Evolutionary conservation across 2,888 invertebrate genomes (phyloP).

Genomic region (Gnatocerus cornutus): DNA sequence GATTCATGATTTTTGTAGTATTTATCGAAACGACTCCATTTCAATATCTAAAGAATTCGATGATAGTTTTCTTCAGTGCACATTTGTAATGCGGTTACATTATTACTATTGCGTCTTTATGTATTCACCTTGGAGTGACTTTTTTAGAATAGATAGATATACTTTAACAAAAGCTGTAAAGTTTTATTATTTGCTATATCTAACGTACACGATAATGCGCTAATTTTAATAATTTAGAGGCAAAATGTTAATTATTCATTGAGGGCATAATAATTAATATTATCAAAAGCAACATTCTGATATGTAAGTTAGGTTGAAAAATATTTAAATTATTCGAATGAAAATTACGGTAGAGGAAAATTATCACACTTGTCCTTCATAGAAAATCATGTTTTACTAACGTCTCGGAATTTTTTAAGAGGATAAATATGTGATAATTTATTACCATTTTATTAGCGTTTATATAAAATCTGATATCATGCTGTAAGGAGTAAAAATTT

Average conservation of each 20-base stretch:
- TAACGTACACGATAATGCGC: conserved; percentile 33
- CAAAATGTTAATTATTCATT: conserved; percentile 57
- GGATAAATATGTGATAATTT: no score
- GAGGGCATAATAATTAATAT: conserved; percentile 55
- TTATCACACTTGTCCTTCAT: neutral
- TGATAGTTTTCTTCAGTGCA: conserved; percentile 17
- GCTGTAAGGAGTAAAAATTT: no score
- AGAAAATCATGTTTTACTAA: neutral
- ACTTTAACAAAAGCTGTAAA: conserved; percentile 34
- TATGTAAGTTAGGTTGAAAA: conserved; percentile 39
- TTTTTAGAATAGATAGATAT: conserved; percentile 40
- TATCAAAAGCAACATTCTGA: conserved; percentile 39
- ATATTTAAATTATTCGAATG: conserved; percentile 1
- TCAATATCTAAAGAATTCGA: conserved; percentile 49
- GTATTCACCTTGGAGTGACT: conserved; percentile 43
- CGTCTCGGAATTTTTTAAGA: no score
- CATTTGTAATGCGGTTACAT: conserved; percentile 2
- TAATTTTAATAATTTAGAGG: conserved; percentile 48
- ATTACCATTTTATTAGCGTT: no score
- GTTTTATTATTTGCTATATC: conserved; percentile 44
- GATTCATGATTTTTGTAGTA: conserved; percentile 38
- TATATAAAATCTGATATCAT: no score
- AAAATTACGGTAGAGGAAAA: neutral
- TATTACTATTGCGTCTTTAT: conserved; percentile 21
- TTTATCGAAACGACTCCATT: conserved; percentile 46